phyloP scores from a whole-genome alignment of 1,140 invertebrate species.

The Aphelenchoides fujianensis region DNA sequence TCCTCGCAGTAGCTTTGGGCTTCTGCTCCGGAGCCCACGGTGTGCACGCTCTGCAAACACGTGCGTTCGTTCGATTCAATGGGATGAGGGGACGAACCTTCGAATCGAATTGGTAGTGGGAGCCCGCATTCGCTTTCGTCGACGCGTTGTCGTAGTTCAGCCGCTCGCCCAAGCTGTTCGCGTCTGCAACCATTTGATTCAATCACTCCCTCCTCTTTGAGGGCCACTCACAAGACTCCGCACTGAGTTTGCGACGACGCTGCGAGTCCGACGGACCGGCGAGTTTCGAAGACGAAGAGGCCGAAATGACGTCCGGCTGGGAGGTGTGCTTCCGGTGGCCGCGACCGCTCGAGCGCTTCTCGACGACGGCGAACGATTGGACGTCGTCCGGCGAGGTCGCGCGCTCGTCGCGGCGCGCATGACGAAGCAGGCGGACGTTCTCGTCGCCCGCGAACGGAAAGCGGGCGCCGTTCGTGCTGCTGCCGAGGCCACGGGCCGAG shows the following conservation, averaged over 20 bases:
- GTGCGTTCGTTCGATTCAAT: background rate
- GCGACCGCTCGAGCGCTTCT: background rate
- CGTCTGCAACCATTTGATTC: conserved; percentile 25
- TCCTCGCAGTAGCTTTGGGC: conserved; percentile 43
- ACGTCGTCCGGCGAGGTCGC: background rate
- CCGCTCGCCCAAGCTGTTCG: conserved; percentile 51
- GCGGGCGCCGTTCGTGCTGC: background rate
- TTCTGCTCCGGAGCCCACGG: conserved; percentile 48
- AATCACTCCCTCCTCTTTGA: background rate
- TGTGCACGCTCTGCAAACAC: conserved; percentile 54
- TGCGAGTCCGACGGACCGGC: conserved; percentile 9
- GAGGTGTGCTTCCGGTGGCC: conserved; percentile 13
- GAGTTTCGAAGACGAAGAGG: conserved; percentile 25
- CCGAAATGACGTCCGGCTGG: conserved; percentile 11
- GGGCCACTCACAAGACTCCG: background rate
- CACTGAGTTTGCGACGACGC: background rate
- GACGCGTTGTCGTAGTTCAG: conserved; percentile 59
- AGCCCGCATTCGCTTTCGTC: conserved; percentile 58
- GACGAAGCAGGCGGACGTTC: background rate
- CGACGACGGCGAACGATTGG: background rate
- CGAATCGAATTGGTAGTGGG: conserved; percentile 58
- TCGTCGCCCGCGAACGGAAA: background rate
- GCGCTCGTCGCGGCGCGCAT: background rate
- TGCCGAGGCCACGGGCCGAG: background rate
- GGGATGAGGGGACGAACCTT: too few relatives aligned